Evolutionary conservation across 1,140 invertebrate genomes (phyloP), one percentile per base, ranked within the genome.

Genomic region (Pseudomyrmex dendroicus): DNA sequence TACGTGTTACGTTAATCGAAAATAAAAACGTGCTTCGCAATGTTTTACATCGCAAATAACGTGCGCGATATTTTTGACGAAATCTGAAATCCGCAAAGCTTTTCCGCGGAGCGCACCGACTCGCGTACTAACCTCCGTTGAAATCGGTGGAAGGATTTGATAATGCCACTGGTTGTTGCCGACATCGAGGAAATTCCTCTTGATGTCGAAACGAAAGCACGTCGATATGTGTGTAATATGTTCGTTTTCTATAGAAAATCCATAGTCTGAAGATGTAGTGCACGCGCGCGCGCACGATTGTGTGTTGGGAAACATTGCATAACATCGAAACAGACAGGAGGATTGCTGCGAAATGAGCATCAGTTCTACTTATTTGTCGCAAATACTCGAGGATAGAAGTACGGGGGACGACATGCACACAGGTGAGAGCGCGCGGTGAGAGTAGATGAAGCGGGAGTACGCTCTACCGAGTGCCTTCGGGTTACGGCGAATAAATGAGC

Each of bases 281-380:
- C 46, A 78, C 17, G 22, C 17, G 44, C 35, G 54, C 12, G 68
- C 10, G 17, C 35, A 44, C 13, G 46, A 25, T 25, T 35, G 35
- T 35, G 76, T 35, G 74, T 56, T 44, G 73, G 48, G 54, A 73
- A 86, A 73, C 62, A 67, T 52, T 59, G 72, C 15, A 84, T 54
- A 80, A 85, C 59, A 82, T 61, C 54, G 84, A 61, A 80, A 80
- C 66, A 72, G 20, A 59, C 35, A 52, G 48, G 54, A 64, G 25
- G 22, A 70, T 56, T 80, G 48, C 48, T 20, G 62, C 15, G n/a
- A 62, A 64, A 83, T 82, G 73, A 86, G 73, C 66, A 87, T 86
- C 85, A 70, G 73, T 87, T 87, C 64, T 61, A 87, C 66, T 68
- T 73, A 66, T 86, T 87, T 73, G 46, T 15, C 25, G 82, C 68